Percentiles rank a stretch among this genome's conserved stretches.
Evolutionary conservation across 2,113 vertebrate species (phyloP).

Genomic region (Myrmecophaga tridactyla): DNA sequence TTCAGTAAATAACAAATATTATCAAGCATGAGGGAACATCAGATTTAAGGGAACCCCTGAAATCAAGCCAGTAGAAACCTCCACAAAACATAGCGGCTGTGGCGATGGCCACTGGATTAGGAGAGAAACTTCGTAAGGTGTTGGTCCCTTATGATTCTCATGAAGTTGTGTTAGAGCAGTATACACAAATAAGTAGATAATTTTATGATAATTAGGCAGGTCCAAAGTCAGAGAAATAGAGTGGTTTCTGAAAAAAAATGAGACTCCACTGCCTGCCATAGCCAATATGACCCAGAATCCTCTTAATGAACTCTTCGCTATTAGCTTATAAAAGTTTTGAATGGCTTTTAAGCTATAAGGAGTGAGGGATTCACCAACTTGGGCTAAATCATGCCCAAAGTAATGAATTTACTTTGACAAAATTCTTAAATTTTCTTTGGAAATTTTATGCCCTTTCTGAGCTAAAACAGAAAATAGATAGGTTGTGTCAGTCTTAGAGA

Average conservation of each 20-base stretch:
- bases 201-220: background rate
- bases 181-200: background rate
- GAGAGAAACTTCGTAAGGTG: background rate
- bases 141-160: background rate
- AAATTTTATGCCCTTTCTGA: background rate
- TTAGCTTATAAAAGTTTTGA: background rate
- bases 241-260: background rate
- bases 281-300: background rate
- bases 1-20: background rate
- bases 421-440: background rate
- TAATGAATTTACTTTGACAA: background rate
- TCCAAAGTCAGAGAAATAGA: background rate
- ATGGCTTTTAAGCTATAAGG: background rate
- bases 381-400: too few species aligned
- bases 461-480: background rate
- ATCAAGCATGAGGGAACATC: background rate
- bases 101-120: background rate
- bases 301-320: background rate
- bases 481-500: background rate
- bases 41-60: background rate
- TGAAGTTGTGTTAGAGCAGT: background rate
- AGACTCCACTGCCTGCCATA: background rate
- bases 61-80: background rate
- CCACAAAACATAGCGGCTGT: background rate
- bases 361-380: background rate